Base-by-base conservation (phyloP, 1,140 invertebrate genomes). In the Zaprionus africanus region DNA sequence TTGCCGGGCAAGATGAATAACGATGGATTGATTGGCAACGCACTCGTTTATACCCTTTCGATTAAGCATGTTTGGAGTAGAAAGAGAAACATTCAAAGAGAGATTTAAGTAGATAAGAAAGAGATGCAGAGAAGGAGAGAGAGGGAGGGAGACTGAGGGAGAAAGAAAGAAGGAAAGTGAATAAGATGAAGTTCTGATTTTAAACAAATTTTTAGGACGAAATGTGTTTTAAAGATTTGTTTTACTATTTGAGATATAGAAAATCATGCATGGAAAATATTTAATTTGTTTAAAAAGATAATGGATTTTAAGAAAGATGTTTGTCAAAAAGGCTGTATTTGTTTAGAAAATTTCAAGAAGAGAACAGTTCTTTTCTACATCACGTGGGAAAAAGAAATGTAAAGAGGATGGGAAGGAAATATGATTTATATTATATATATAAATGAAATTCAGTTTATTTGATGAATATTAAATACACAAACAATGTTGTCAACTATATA, bases 1-100 rank as follows among this genome's bases (percentile, higher is more conserved):
- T 75, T 68, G 63, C 49, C 51, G 63, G 46, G 38, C 26, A 60
- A 58, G 64, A 69, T 79, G 54, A 67, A 63, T 64, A 38, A 11
- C 26, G 17, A 11, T 28, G 26, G 46, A 43, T 51, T 58, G 51
- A 67, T 68, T n/a, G 51, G 41, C 59, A 74, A 68, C 76, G 76
- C 60, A 76, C 67, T 76, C 12, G 3, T 13, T 22, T 5, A 51
- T 51, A 51, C 46, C 19, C 46, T 51, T 24, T 22, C 22, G 1
- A 13, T 5, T 7, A 11, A 51, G 19, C 17, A 22, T 1, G 15
- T n/a, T 41, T 13, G 2, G 0, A 46, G 7, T 22, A 22, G 22
- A 22, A 22, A 1, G 22, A 1, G 22, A 22, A 22, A 22, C 22
- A 22, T 1, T 1, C 22, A 22, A 22, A 22, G 22, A 22, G 22